Evolutionary conservation across 2,797 vertebrate species (phyloP), one percentile per base, ranked within the genome.

Genomic region (Anguilla megastoma): DNA sequence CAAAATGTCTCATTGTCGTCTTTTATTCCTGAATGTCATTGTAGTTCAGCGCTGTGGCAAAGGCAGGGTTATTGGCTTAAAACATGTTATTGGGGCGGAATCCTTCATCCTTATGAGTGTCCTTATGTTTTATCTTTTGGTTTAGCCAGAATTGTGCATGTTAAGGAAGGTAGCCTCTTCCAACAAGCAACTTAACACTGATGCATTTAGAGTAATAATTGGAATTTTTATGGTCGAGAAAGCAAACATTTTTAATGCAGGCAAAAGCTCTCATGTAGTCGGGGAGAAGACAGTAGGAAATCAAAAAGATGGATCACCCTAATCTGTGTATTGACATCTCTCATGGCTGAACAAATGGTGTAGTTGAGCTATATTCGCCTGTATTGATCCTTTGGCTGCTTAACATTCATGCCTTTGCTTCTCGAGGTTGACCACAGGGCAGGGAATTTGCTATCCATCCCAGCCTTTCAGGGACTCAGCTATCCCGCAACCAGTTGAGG

Each of bases 331-430:
- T 98, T 97, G 97, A 98, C 97, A 97, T 97, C 97, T 97, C 97
- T 98, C 97, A 97, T 96, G 96, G 97, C 96, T 97, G 97, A 97
- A 98, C 97, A 98, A 98, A 98, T 98, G 97, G 96, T 95, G 95
- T 96, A 98, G 97, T 99, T 98, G 97, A 98, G 97, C 97, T 97
- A 97, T 97, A 97, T 98, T 98, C 97, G 97, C 97, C 96, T 96
- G 95, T 97, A 98, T 99, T 94, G 97, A 98, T 98, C 95, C 92
- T 88, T 86, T 89, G 92, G 92, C 97, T 98, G 96, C 94, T 99
- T 98, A 98, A 97, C 97, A 99, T 98, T 98, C 97, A 96, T 96
- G 95, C 95, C 94, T 95, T 94, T 92, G 92, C 96, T 96, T 95
- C 91, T 85, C 89, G 96, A 97, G 95, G 96, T 96, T 97, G 96